phyloP scores from a whole-genome alignment of 2,113 vertebrate genomes.

The Nesospiza acunhae region DNA sequence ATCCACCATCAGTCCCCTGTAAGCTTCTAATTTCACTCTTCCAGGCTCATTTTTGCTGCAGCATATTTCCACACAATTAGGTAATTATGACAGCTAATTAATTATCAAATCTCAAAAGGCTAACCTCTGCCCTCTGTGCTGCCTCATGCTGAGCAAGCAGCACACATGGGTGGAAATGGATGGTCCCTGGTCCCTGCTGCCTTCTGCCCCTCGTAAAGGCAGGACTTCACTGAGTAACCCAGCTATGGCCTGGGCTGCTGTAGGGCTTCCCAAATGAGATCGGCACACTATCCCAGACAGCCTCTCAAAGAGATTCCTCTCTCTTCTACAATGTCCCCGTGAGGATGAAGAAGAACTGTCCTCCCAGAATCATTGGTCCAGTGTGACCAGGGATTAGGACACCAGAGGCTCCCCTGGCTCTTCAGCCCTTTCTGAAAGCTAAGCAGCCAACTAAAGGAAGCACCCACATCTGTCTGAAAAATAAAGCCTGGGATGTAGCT shows the following conservation, averaged over 20 bases:
- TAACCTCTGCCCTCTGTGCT: neutral
- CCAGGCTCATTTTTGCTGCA: neutral
- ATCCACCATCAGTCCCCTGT: neutral
- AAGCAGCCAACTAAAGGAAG: neutral
- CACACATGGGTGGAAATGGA: neutral
- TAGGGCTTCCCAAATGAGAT: neutral
- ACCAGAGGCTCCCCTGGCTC: neutral
- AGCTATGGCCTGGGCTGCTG: neutral
- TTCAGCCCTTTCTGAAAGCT: neutral
- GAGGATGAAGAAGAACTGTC: neutral
- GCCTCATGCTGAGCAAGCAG: neutral
- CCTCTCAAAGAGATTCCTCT: neutral
- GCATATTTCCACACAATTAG: conserved; percentile 17
- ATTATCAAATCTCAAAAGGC: conserved; percentile 18
- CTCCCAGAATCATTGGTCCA: neutral
- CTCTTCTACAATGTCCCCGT: neutral
- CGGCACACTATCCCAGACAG: neutral
- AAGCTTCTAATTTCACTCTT: neutral
- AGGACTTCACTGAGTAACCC: neutral
- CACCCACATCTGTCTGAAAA: neutral
- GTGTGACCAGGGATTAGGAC: neutral
- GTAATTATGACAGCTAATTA: conserved; percentile 38
- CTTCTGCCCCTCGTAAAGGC: neutral
- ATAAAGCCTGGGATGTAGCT: neutral
- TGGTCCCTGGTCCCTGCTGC: neutral